phyloP scores from a whole-genome alignment of 2,797 vertebrate species.

The Delichon dasypus region DNA sequence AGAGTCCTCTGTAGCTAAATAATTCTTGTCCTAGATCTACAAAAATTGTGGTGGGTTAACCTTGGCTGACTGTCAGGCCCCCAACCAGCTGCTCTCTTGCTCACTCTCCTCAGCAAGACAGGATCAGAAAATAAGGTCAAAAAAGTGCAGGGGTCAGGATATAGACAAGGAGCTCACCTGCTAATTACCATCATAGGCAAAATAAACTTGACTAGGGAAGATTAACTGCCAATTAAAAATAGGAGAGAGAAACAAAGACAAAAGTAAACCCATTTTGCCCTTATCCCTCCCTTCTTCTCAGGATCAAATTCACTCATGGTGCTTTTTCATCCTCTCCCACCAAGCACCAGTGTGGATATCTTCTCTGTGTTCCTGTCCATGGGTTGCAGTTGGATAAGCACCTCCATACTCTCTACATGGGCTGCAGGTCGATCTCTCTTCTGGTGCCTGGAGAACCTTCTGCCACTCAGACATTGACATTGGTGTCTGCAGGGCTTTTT shows the following conservation, averaged over 20 bases:
- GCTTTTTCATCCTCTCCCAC: neutral
- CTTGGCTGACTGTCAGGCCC: neutral
- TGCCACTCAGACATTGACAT: neutral
- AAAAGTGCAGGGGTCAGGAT: neutral
- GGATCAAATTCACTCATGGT: neutral
- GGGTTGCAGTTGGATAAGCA: neutral
- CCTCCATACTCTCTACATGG: fast-evolving
- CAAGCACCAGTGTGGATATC: neutral
- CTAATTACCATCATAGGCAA: neutral
- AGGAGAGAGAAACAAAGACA: neutral
- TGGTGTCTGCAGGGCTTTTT: neutral
- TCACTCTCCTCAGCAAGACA: neutral
- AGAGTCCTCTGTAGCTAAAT: neutral
- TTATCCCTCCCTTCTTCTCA: neutral
- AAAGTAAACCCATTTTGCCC: neutral
- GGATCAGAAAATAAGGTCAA: neutral
- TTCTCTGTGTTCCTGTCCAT: fast-evolving
- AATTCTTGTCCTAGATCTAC: neutral
- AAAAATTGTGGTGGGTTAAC: neutral
- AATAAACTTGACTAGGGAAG: neutral
- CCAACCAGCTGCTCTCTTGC: neutral
- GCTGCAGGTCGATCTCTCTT: neutral
- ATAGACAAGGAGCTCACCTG: neutral
- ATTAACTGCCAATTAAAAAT: neutral
- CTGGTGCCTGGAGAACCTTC: fast-evolving